phyloP scores from a whole-genome alignment of 2,797 vertebrate genomes.

The Parambassis ranga region DNA sequence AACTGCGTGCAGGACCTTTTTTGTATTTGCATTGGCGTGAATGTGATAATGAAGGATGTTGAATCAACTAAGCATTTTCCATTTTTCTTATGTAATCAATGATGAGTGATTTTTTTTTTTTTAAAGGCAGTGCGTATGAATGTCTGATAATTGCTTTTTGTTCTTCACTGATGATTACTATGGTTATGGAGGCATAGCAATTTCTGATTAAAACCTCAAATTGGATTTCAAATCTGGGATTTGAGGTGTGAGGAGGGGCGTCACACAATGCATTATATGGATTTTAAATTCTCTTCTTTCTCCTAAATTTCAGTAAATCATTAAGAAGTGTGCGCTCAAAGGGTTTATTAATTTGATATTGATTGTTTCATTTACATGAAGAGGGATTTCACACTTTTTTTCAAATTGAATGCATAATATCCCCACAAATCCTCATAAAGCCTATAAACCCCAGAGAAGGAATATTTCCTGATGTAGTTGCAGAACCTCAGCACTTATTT shows the following conservation, averaged over 20 bases:
- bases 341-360: slow-evolving; percentile 64
- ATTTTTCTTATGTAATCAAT: slow-evolving; percentile 71
- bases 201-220: slow-evolving; percentile 75
- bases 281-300: slow-evolving; percentile 52
- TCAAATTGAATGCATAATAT: slow-evolving; percentile 61
- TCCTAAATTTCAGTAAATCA: slow-evolving; percentile 51
- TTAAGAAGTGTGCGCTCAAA: slow-evolving; percentile 45
- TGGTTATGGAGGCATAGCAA: slow-evolving; percentile 71
- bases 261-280: slow-evolving; percentile 26
- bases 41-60: slow-evolving; percentile 40
- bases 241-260: slow-evolving; percentile 44
- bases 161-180: slow-evolving; percentile 71
- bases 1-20: slow-evolving; percentile 17
- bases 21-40: slow-evolving; percentile 44
- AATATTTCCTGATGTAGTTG: slow-evolving; percentile 45
- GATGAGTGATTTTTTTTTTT: slow-evolving; percentile 40
- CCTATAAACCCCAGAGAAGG: slow-evolving; percentile 56
- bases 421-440: slow-evolving; percentile 62
- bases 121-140: slow-evolving; percentile 57
- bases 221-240: slow-evolving; percentile 68
- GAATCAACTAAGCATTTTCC: slow-evolving; percentile 56
- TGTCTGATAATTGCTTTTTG: slow-evolving; percentile 75
- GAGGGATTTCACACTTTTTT: slow-evolving; percentile 62
- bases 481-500: slow-evolving; percentile 21
- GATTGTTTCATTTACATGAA: slow-evolving; percentile 68